phyloP scores from a whole-genome alignment of 2,797 vertebrate species.

The Arrhamphus sclerolepis region DNA sequence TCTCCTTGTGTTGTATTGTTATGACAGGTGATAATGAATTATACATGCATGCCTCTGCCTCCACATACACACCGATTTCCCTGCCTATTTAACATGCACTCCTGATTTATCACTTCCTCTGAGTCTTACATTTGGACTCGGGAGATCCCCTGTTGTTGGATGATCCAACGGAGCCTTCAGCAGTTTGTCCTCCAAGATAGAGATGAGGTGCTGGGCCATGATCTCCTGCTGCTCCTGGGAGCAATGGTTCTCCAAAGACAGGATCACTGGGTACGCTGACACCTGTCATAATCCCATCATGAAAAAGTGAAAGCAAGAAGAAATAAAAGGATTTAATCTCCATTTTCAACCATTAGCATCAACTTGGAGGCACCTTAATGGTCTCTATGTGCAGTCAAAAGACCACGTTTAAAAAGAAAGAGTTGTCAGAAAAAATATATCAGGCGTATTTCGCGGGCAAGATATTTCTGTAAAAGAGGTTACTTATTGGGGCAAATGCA shows the following conservation, averaged over 20 bases:
- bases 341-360: conserved; percentile 37
- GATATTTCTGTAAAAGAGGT: conserved; percentile 24
- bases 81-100: conserved; percentile 13
- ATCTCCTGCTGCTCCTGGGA: conserved; percentile 84
- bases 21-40: conserved; percentile 22
- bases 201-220: conserved; percentile 81
- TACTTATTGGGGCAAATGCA: conserved; percentile 45
- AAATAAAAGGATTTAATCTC: conserved; percentile 4
- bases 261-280: conserved; percentile 86
- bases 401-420: neutral
- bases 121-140: conserved; percentile 88
- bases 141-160: conserved; percentile 62
- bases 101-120: neutral
- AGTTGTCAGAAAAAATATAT: conserved; percentile 21
- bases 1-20: conserved; percentile 31
- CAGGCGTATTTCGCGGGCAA: conserved; percentile 32
- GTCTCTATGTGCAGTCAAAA: conserved; percentile 8
- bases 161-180: conserved; percentile 72
- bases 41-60: conserved; percentile 15
- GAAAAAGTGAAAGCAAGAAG: neutral
- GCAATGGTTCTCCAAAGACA: conserved; percentile 93
- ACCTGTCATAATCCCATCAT: conserved; percentile 65
- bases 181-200: conserved; percentile 82
- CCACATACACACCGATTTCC: conserved; percentile 17
- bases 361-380: conserved; percentile 5